Conservation (phyloP, 2,113 vertebrate species). For the Haemorhous mexicanus region DNA sequence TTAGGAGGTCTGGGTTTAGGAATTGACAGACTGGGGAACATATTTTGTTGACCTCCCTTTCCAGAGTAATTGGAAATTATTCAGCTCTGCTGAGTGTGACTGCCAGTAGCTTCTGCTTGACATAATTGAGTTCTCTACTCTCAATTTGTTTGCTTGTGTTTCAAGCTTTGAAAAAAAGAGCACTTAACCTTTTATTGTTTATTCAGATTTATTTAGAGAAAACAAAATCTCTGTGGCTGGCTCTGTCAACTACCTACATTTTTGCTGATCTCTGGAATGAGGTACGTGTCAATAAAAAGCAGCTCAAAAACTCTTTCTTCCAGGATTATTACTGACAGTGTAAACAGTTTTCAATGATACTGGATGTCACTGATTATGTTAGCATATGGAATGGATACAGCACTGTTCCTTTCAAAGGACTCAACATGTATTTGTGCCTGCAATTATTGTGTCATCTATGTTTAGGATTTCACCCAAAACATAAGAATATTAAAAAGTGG, state of each 20-base stretch:
- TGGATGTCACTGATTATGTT: background rate
- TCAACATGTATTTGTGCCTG: background rate
- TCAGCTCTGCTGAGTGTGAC: conserved; percentile 50
- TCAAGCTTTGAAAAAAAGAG: conserved; percentile 37
- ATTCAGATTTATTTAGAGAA: conserved; percentile 41
- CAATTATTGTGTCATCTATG: background rate
- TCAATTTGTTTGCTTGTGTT: conserved; percentile 48
- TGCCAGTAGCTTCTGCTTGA: conserved; percentile 33
- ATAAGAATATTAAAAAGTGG: background rate
- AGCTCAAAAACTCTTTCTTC: conserved; percentile 3
- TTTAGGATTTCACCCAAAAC: background rate
- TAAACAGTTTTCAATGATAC: background rate
- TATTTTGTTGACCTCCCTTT: conserved; percentile 46
- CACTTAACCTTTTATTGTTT: conserved; percentile 63
- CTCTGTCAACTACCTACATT: background rate
- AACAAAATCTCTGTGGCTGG: conserved; percentile 2
- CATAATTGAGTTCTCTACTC: conserved; percentile 51
- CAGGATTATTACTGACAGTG: background rate
- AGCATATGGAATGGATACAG: background rate
- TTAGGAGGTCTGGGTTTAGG: background rate
- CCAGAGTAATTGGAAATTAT: conserved; percentile 61
- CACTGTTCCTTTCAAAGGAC: background rate
- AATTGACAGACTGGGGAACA: background rate
- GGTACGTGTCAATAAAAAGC: background rate
- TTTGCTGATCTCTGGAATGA: conserved; percentile 12